phyloP scores from a whole-genome alignment of 1,140 invertebrate genomes.

The Fopius arisanus region DNA sequence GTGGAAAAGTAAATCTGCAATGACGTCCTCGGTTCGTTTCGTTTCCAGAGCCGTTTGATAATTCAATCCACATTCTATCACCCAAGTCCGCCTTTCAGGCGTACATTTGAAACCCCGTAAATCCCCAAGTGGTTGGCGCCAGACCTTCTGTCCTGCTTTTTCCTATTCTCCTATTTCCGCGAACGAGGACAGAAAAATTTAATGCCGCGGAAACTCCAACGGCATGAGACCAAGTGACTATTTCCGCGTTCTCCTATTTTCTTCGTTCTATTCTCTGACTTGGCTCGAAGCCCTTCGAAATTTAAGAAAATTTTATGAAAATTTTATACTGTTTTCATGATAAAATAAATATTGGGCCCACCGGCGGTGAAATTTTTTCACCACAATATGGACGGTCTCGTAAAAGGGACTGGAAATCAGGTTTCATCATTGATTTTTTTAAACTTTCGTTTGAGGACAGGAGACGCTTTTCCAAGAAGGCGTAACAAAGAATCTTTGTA shows the following conservation, averaged over 20 bases:
- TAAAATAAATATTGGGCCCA: too few relatives aligned
- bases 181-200: background rate
- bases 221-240: background rate
- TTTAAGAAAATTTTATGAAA: too few relatives aligned
- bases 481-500: background rate
- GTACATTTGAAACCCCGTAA: background rate
- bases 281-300: too few relatives aligned
- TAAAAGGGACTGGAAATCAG: background rate
- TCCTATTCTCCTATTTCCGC: background rate
- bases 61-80: conserved; percentile 4
- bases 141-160: background rate
- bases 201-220: background rate
- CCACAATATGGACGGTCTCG: too few relatives aligned
- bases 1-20: background rate
- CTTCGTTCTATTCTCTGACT: background rate
- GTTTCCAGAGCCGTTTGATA: background rate
- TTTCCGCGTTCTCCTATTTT: background rate
- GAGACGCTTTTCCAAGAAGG: background rate
- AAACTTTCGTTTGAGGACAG: background rate
- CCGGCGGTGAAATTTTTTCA: too few relatives aligned
- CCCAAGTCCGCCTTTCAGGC: background rate
- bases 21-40: background rate
- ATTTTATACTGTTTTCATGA: too few relatives aligned
- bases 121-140: background rate
- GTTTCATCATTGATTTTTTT: background rate